Percentiles rank a stretch among this genome's conserved stretches.
These are phyloP conservation scores for Eulemur mongoz DNA, from an alignment of 2,797 vertebrate genomes.

Conservation along the genomic window DNA sequence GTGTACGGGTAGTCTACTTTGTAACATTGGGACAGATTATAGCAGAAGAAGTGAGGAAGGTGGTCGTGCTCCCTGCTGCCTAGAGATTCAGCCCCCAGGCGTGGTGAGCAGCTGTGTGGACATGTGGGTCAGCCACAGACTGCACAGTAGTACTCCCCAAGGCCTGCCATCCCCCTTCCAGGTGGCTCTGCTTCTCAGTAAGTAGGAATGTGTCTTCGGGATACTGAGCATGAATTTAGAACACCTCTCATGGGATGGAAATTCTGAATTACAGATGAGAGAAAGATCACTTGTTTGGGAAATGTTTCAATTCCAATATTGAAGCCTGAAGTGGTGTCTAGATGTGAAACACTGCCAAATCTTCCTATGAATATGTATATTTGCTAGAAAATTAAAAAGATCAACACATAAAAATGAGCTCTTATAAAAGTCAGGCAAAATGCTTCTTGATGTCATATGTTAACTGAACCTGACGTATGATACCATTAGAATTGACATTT, in stretches of 20 bases:
- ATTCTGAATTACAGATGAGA: constrained; percentile 54
- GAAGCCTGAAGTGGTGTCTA: not conserved
- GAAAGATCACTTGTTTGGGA: constrained; percentile 14
- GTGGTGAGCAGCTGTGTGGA: not conserved
- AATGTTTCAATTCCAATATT: constrained; percentile 12
- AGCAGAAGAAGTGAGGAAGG: not conserved
- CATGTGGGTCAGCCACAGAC: not conserved
- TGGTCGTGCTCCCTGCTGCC: fast-evolving
- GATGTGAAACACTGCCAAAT: not conserved
- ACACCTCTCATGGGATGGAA: constrained; percentile 53
- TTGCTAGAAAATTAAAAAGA: constrained; percentile 46
- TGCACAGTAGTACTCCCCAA: not conserved
- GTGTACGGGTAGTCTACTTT: not conserved
- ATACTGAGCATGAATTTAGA: constrained; percentile 37
- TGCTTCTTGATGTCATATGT: not conserved
- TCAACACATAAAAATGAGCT: constrained; percentile 14
- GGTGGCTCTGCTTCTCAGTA: not conserved
- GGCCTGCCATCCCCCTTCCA: not conserved
- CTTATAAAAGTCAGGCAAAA: not conserved
- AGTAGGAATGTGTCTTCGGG: not conserved
- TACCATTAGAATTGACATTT: not conserved
- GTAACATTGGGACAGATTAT: not conserved
- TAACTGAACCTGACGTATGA: not conserved
- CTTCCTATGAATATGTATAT: not conserved
- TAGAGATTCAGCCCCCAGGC: fast-evolving